Conservation (phyloP, 2,888 invertebrate species). For the Stratiomys singularior region DNA sequence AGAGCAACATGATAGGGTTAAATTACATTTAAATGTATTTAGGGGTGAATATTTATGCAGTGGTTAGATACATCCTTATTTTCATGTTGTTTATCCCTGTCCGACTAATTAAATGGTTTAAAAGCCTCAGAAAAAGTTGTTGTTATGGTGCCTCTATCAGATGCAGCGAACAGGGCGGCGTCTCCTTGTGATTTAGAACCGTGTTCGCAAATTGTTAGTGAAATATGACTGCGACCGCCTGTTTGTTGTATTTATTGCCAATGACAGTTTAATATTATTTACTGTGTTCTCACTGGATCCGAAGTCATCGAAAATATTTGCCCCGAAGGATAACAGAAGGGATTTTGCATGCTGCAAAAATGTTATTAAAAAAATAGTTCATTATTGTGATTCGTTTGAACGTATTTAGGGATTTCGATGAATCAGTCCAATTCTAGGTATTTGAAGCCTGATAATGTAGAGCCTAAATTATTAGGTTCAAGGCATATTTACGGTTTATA, state of each 20-base stretch:
- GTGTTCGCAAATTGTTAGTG: background rate
- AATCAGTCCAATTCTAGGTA: too few species aligned
- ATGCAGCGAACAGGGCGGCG: background rate
- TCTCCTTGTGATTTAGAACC: background rate
- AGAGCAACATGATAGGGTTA: background rate
- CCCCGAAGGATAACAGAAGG: too few species aligned
- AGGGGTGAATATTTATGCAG: background rate
- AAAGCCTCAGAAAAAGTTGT: background rate
- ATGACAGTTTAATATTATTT: slow-evolving; percentile 6
- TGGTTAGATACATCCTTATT: background rate
- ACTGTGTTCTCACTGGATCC: too few species aligned
- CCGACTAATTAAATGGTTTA: slow-evolving; percentile 23
- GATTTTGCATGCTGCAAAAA: too few species aligned
- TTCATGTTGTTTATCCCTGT: slow-evolving; percentile 15
- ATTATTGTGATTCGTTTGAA: too few species aligned
- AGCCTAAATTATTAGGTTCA: too few species aligned
- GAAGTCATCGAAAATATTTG: too few species aligned
- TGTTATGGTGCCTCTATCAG: background rate
- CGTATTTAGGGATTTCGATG: too few species aligned
- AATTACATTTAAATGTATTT: slow-evolving; percentile 13
- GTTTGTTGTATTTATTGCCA: background rate
- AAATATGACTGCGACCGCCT: background rate
- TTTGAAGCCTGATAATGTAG: too few species aligned
- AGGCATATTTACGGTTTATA: too few species aligned
- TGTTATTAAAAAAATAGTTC: too few species aligned